Evolutionary conservation across 2,113 vertebrate genomes (phyloP), one percentile per base, ranked within the genome.

Genomic region (Perognathus longimembris): DNA sequence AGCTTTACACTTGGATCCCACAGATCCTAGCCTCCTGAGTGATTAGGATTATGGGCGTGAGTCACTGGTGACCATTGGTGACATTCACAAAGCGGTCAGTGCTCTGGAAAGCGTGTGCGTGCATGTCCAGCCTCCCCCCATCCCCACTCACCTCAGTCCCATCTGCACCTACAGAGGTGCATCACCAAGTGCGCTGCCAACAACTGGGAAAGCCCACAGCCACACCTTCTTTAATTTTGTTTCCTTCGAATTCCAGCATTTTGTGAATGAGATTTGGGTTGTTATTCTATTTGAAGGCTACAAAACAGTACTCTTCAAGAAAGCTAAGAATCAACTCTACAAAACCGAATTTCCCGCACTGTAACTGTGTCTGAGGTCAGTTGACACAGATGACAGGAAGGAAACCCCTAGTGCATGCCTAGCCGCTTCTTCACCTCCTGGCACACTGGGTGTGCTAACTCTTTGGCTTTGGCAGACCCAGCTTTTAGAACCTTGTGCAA

Each of bases 351-450:
- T 42, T 30, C 30, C 59, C 80, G 94, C 82, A 32, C 81, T 88
- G 63, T 11, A 8, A 36, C 18, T 36, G 20, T 32, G 10, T 6
- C 2, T 7, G 28, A n/a, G n/a, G n/a, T n/a, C n/a, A n/a, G n/a
- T n/a, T n/a, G n/a, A n/a, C n/a, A n/a, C n/a, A n/a, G n/a, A n/a
- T n/a, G n/a, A n/a, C n/a, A n/a, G n/a, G n/a, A n/a, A n/a, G n/a
- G n/a, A n/a, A n/a, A n/a, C n/a, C n/a, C 85, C 98, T 98, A 99
- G 26, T 94, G 97, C 96, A 99, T 98, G 11, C 99, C 99, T 66
- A 99, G 98, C 81, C 98, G 80, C 94, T 95, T 97, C 90, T 98
- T 98, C 96, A 99, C 98, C 96, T 99, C 98, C 50, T 96, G 96
- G 80, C 98, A 98, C 34, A 99, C 95, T 1, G 99, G 99, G 0